phyloP scores from a whole-genome alignment of 1,140 invertebrate genomes.

The Temnothorax nylanderi region DNA sequence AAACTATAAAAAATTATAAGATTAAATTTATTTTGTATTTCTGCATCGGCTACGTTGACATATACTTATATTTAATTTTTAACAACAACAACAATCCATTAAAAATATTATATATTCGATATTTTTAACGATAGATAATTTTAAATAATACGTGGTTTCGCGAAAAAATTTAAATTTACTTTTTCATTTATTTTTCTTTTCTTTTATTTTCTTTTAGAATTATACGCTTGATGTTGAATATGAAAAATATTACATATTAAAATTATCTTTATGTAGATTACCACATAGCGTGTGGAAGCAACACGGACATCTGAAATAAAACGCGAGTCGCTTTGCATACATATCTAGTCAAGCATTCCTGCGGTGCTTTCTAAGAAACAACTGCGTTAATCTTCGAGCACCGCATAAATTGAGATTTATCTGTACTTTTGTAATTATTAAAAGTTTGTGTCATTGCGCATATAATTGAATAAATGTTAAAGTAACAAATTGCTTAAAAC shows the following conservation, averaged over 20 bases:
- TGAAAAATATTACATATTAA: slow-evolving; percentile 44
- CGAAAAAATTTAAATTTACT: background rate
- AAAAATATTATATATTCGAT: background rate
- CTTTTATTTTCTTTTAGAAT: background rate
- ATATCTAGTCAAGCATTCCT: slow-evolving; percentile 39
- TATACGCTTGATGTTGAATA: slow-evolving; percentile 1
- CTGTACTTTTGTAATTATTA: slow-evolving; percentile 24
- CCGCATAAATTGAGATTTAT: slow-evolving; percentile 49
- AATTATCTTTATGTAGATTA: slow-evolving; percentile 60
- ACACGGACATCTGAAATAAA: slow-evolving; percentile 40
- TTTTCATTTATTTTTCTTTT: background rate
- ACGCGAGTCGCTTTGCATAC: slow-evolving; percentile 42
- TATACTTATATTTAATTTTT: background rate
- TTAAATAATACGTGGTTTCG: background rate
- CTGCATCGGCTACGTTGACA: background rate
- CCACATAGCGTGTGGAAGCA: slow-evolving; percentile 27
- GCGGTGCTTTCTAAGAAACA: slow-evolving; percentile 45
- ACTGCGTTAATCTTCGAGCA: slow-evolving; percentile 32
- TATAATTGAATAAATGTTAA: slow-evolving; percentile 8
- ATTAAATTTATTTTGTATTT: background rate
- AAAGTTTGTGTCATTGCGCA: background rate
- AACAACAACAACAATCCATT: background rate
- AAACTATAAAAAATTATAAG: slow-evolving; percentile 11
- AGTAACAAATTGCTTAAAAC: background rate
- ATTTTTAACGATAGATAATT: background rate